Base-by-base conservation (phyloP, 2,113 vertebrate species). In the Triplophysa siluroides region DNA sequence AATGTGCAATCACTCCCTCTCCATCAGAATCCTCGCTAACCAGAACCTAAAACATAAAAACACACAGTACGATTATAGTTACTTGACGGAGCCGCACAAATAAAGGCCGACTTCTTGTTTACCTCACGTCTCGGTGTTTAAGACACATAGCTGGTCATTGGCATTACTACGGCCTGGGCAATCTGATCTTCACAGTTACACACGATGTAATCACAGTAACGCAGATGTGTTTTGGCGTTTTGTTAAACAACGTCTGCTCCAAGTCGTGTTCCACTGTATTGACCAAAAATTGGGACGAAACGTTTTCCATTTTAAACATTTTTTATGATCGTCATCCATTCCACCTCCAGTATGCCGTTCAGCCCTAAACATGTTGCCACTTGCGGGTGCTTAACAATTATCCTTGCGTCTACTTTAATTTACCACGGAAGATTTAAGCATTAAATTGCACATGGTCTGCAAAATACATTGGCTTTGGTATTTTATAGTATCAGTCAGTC, bases 11-110 rank as follows among this genome's bases (percentile, higher is more conserved):
- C n/a, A 98, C 93, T 61, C 97, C 98, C 21, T 96, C 95, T 0
- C 96, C 96, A 38, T 98, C 97, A 0, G 95, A 96, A 83, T 99
- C 98, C 83, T 99, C 97, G 0, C 95, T 98, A 91, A 99, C 93
- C 75, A 98, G 87, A 0, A 99, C 98, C 98, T 99, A 90, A 78
- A 83, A 81, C 65, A 69, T 68, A 81, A 76, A 82, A 47, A 80
- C 69, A 81, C 41, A 73, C 78, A 52, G 60, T 76, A 70, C 50
- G 65, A 33, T 52, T 66, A 76, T 65, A 80, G 62, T 68, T 26
- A 85, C 16, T 54, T 54, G 65, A 69, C n/a, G 19, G 9, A 26
- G 47, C 62, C 23, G 45, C 45, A 58, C 19, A 72, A 76, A 81
- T 38, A 73, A 33, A 80, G 33, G 10, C 62, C 65, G 70, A 64